These are phyloP conservation scores for Battus philenor DNA, from an alignment of 1,140 invertebrate genomes.

Conservation along the genomic window DNA sequence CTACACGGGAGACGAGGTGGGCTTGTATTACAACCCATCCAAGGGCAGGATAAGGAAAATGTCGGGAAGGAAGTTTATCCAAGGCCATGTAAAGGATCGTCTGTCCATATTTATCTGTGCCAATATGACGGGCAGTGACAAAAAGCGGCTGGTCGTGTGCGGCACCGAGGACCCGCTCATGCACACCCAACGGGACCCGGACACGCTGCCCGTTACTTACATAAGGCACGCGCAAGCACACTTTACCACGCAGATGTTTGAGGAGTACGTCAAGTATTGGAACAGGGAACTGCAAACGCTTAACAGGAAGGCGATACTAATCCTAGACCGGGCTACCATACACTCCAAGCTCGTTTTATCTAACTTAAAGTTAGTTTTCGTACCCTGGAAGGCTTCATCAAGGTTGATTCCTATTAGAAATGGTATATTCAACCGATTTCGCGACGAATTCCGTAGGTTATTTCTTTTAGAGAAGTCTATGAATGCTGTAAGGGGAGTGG, in stretches of 20 bases:
- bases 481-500: constrained; percentile 24
- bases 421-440: constrained; percentile 23
- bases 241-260: constrained; percentile 34
- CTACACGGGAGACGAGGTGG: constrained; percentile 31
- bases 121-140: constrained; percentile 25
- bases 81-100: constrained; percentile 26
- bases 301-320: constrained; percentile 23
- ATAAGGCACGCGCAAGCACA: constrained; percentile 27
- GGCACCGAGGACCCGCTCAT: constrained; percentile 28
- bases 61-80: constrained; percentile 30
- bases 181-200: constrained; percentile 22
- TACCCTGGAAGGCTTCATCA: constrained; percentile 30
- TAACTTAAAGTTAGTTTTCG: constrained; percentile 29
- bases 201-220: constrained; percentile 28
- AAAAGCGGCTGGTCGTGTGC: constrained; percentile 28
- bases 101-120: constrained; percentile 28
- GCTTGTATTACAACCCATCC: constrained; percentile 30
- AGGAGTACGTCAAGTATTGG: constrained; percentile 34
- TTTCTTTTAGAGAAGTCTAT: constrained; percentile 24
- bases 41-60: constrained; percentile 29
- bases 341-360: constrained; percentile 29
- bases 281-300: constrained; percentile 20
- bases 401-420: constrained; percentile 30
- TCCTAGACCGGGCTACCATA: constrained; percentile 29
- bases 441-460: constrained; percentile 25